These are phyloP conservation scores for Gadopsis bispinosus DNA, from an alignment of 2,797 vertebrate genomes.

Conservation along the genomic window DNA sequence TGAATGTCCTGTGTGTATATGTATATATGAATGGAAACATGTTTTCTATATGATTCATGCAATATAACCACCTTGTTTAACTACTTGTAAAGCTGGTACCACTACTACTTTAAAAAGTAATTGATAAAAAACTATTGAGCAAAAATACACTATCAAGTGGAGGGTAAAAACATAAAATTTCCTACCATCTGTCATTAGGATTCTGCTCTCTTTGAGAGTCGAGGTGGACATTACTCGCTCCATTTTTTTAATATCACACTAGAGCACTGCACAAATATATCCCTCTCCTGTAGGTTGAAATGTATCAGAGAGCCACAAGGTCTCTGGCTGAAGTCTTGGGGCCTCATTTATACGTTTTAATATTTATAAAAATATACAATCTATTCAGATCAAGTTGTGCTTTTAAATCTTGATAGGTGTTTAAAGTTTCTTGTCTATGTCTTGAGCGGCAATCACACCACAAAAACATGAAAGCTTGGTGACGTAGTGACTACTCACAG, in stretches of 20 bases:
- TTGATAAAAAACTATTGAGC: neutral
- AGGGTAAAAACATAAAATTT: neutral
- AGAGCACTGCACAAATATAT: slow-evolving; percentile 36
- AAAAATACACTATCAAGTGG: slow-evolving; percentile 1
- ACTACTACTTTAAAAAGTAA: neutral
- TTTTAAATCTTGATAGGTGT: neutral
- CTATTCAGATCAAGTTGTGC: neutral
- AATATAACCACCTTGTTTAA: neutral
- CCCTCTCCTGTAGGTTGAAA: neutral
- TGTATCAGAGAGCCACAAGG: neutral
- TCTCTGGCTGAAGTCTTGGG: slow-evolving; percentile 14
- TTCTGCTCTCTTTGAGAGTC: neutral
- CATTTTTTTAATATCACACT: slow-evolving; percentile 33
- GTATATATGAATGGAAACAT: neutral
- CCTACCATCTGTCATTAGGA: neutral
- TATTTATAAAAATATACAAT: slow-evolving; percentile 9
- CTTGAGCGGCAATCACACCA: neutral
- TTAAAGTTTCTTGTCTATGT: slow-evolving; percentile 2
- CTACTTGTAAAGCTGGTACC: neutral
- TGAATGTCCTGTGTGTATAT: neutral
- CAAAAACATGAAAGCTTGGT: neutral
- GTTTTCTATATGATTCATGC: neutral
- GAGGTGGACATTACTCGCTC: slow-evolving; percentile 9
- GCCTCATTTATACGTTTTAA: slow-evolving; percentile 21
- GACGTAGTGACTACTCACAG: too few species aligned